A percentile compares a stretch with the other conserved stretches of the same genome.
phyloP scores from a whole-genome alignment of 30 jellyfish, hydroid and myxozoan species.

The Rhopilema esculentum region DNA sequence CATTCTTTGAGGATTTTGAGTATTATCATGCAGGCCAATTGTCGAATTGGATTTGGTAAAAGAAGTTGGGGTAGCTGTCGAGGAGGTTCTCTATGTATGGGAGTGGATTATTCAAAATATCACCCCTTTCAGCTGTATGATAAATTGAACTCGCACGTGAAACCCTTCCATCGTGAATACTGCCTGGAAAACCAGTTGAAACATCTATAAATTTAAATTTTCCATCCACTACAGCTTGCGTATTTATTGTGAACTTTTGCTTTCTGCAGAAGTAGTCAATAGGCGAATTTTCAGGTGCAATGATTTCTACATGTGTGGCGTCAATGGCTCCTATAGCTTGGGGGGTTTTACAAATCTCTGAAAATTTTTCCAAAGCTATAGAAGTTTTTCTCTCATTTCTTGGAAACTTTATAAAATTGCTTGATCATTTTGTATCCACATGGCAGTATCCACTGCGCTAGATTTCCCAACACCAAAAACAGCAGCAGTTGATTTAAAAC shows the following conservation, averaged over 20 bases:
- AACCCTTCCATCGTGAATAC: constrained; percentile 78
- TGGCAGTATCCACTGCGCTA: constrained; percentile 34
- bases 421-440: background rate
- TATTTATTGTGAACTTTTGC: constrained; percentile 28
- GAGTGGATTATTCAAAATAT: constrained; percentile 16
- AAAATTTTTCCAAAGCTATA: constrained; percentile 21
- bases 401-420: constrained; percentile 13
- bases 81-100: background rate
- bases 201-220: constrained; percentile 45
- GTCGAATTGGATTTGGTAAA: constrained; percentile 27
- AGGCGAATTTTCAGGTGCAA: constrained; percentile 30
- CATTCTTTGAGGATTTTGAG: constrained; percentile 32
- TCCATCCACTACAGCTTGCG: constrained; percentile 24
- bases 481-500: constrained; percentile 18
- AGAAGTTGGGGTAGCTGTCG: constrained; percentile 13
- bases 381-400: constrained; percentile 40
- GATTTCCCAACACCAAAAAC: constrained; percentile 67
- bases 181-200: constrained; percentile 78
- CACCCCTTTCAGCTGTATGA: constrained; percentile 19
- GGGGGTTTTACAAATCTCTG: constrained; percentile 48
- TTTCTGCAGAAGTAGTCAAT: constrained; percentile 46
- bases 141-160: background rate
- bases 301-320: constrained; percentile 42
- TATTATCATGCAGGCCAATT: constrained; percentile 27
- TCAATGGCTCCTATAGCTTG: constrained; percentile 46